A percentile compares a stretch with the other conserved stretches of the same genome.
phyloP scores from a whole-genome alignment of 2,797 vertebrate genomes.

The Falco biarmicus region DNA sequence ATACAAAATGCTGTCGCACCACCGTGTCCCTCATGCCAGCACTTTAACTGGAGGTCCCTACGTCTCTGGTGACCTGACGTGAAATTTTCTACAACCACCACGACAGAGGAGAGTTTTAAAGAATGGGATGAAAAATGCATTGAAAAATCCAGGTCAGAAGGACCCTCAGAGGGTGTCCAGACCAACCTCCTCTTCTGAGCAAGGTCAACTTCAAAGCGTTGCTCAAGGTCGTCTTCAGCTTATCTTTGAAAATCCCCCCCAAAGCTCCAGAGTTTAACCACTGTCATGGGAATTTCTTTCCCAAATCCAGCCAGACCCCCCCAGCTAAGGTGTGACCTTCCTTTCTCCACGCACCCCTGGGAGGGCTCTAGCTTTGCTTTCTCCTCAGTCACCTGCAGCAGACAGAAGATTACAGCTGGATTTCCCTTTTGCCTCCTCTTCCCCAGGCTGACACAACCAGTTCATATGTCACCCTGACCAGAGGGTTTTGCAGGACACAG shows the following conservation, averaged over 20 bases:
- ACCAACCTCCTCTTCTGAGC: neutral
- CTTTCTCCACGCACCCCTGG: neutral
- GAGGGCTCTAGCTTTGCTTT: neutral
- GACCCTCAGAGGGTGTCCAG: neutral
- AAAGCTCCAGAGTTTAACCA: neutral
- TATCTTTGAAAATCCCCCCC: neutral
- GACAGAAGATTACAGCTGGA: neutral
- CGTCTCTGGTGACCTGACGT: neutral
- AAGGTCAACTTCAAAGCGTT: neutral
- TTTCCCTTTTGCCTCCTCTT: neutral
- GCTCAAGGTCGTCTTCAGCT: neutral
- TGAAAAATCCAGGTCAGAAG: neutral
- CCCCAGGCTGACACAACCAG: neutral
- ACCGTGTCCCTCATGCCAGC: neutral
- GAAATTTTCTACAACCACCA: neutral
- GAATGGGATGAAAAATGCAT: neutral
- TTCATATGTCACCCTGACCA: rapidly evolving
- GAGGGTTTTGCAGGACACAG: neutral
- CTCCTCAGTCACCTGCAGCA: neutral
- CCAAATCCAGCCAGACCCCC: neutral
- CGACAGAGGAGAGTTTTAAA: neutral
- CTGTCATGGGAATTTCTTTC: neutral
- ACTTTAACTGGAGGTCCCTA: neutral
- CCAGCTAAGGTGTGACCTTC: no score
- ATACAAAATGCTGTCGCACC: rapidly evolving